Evolutionary conservation across 2,888 invertebrate species (phyloP).

Genomic region (Caenorhabditis sulstoni): DNA sequence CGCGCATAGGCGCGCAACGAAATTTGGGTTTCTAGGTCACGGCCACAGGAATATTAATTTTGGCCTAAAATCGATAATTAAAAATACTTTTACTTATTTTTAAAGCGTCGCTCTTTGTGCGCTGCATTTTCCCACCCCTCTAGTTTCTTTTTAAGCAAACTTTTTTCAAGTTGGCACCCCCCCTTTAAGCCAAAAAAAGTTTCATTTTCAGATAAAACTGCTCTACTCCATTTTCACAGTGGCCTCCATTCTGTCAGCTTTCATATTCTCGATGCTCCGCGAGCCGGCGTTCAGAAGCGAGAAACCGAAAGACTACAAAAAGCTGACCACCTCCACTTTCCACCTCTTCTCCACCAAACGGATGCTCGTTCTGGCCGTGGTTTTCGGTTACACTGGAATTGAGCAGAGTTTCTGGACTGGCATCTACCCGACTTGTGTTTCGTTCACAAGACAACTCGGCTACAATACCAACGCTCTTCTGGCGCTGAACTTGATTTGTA

Average conservation of each 20-base stretch:
- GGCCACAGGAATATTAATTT: too few relatives aligned
- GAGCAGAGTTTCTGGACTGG: conserved; percentile 68
- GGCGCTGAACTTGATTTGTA: conserved; percentile 93
- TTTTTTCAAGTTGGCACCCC: neutral
- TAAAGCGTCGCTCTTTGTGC: too few relatives aligned
- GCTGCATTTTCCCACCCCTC: too few relatives aligned
- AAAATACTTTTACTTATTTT: too few relatives aligned
- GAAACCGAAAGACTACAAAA: conserved; percentile 14
- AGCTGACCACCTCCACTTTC: conserved; percentile 58
- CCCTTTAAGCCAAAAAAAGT: too few relatives aligned
- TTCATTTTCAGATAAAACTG: conserved; percentile 81
- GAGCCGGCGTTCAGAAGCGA: conserved; percentile 65
- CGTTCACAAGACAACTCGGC: conserved; percentile 87
- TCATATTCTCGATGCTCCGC: conserved; percentile 81
- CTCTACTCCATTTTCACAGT: conserved; percentile 88
- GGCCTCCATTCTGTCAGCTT: conserved; percentile 86
- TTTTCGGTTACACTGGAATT: conserved; percentile 61
- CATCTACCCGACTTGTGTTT: conserved; percentile 93
- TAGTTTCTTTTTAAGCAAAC: too few relatives aligned
- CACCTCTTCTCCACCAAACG: conserved; percentile 55
- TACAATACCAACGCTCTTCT: conserved; percentile 83
- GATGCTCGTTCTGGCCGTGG: conserved; percentile 62
- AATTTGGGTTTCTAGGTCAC: too few relatives aligned
- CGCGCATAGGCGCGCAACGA: too few relatives aligned
- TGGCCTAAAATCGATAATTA: too few relatives aligned